A percentile compares a stretch with the other conserved stretches of the same genome.
phyloP scores from a whole-genome alignment of 1,140 invertebrate species.

The Triops cancriformis region DNA sequence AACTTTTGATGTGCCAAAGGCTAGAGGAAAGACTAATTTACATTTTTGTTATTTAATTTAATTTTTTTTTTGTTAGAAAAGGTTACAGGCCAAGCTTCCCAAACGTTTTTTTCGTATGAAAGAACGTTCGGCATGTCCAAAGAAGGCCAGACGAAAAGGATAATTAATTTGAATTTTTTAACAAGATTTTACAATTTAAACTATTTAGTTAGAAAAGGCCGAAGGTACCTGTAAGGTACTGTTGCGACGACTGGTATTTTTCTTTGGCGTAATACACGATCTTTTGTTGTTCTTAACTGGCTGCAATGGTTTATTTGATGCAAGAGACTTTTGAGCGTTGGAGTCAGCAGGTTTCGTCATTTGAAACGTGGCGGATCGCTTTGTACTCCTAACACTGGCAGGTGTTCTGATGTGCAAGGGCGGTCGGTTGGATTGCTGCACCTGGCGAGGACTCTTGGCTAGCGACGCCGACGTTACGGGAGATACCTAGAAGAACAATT shows the following conservation, averaged over 20 bases:
- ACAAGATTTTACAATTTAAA: no score
- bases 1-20: no score
- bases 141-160: no score
- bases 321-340: not conserved
- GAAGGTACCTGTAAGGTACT: not conserved
- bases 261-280: not conserved
- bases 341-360: not conserved
- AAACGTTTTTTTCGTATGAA: no score
- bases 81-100: no score
- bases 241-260: slow-evolving; percentile 5
- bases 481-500: not conserved
- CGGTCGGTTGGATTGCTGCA: not conserved
- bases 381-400: not conserved
- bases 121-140: no score
- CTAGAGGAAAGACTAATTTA: no score
- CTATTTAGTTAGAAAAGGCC: no score
- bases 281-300: slow-evolving; percentile 1
- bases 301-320: not conserved
- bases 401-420: not conserved
- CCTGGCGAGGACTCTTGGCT: not conserved
- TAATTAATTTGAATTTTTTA: no score
- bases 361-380: not conserved
- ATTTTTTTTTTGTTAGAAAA: not conserved
- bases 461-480: not conserved
- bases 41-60: no score